Base-by-base conservation (phyloP, 2,797 vertebrate species). In the Neostethus bicornis region DNA sequence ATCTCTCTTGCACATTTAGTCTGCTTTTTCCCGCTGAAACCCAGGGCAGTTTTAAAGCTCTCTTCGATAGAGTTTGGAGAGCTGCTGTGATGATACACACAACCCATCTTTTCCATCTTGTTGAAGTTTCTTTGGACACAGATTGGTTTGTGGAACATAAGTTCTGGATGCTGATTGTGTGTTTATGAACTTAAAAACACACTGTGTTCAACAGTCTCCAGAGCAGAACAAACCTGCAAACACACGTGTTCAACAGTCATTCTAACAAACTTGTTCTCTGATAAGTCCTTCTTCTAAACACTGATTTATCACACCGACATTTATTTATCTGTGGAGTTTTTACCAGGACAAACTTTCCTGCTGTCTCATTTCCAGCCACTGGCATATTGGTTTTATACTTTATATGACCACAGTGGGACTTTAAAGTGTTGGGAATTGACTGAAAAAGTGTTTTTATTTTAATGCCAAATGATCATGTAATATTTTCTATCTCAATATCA, bases 341-440 rank as follows among this genome's bases (percentile, higher is more conserved):
- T 35, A 5, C 2, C 35, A 6, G 5, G 17, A 3, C n/a, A n/a
- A n/a, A n/a, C 11, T 35, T 34, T 31, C 44, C 35, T 34, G 10
- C 4, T 44, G 38, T 43, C 17, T 34, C 13, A 0, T 35, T 31
- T 78, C 73, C 39, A 44, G 26, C 46, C 51, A 50, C 57, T 23
- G 21, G 10, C 24, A 17, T 25, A 52, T 42, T 35, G 64, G 43
- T 32, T 51, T n/a, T n/a, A n/a, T n/a, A n/a, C n/a, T n/a, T n/a
- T n/a, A n/a, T n/a, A n/a, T n/a, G n/a, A n/a, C n/a, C n/a, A n/a
- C n/a, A n/a, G n/a, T n/a, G n/a, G n/a, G n/a, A n/a, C n/a, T n/a
- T n/a, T n/a, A n/a, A n/a, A n/a, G n/a, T n/a, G n/a, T n/a, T n/a
- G n/a, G n/a, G n/a, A n/a, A n/a, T n/a, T n/a, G n/a, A n/a, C n/a